Base-by-base conservation (phyloP, 1,140 invertebrate species). In the Eupeodes corollae region DNA sequence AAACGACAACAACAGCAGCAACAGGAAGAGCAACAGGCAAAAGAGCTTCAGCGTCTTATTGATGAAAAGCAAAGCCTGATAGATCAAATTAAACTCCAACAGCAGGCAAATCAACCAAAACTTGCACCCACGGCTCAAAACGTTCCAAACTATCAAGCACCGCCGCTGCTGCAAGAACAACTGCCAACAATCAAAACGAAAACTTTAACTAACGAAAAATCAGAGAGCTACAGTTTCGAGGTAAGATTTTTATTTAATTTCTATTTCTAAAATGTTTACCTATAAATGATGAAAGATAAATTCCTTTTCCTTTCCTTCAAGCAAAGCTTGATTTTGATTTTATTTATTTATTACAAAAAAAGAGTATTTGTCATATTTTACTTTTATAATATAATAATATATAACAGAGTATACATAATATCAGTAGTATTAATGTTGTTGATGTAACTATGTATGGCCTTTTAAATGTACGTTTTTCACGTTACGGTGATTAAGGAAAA, bases 41-140 rank as follows among this genome's bases (percentile, higher is more conserved):
- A 49, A 26, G 50, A 65, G 46, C 64, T 65, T 31, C 51, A 58
- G 6, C 53, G n/a, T n/a, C n/a, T n/a, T n/a, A n/a, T n/a, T n/a
- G n/a, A n/a, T n/a, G n/a, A 62, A 39, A 61, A 64, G 43, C 54
- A 64, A 37, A 26, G 58, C 6, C 43, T 64, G 37, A 59, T 59
- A 3, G 44, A 64, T 42, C 46, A 57, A 30, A 34, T 64, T 2
- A 52, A 50, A 18, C 50, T 44, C 1, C 46, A 64, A 48, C 64
- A 64, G 33, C 50, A 51, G 39, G 8, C 45, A 3, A 54, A 51
- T 15, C 46, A 52, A 45, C 52, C 51, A 26, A 49, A 54, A 38
- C 41, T 43, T 30, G 31, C 34, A 45, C 43, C 35, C 15, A 26
- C 32, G 5, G n/a, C 49, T 2, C 50, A 52, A 8, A 21, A 44